Base-by-base conservation (phyloP, 2,797 vertebrate genomes). In the Cirrhinus molitorella region DNA sequence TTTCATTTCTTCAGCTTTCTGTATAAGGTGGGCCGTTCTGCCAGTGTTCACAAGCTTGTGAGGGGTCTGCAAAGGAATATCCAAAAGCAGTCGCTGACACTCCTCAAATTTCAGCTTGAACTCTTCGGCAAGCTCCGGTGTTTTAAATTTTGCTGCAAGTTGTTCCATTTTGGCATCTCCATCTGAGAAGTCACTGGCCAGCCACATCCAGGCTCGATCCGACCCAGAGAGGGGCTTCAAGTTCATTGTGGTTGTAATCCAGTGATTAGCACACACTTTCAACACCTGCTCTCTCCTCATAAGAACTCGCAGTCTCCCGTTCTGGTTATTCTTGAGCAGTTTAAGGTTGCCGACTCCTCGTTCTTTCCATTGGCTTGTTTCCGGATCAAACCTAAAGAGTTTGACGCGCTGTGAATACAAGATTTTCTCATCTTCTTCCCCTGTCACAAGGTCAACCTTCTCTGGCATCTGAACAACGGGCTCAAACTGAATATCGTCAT, bases 1-100 rank as follows among this genome's bases (percentile, higher is more conserved):
- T 90, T 99, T 99, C 97, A 99, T 99, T 92, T 99, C 97, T 92
- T 99, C 98, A 23, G 98, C 98, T 92, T 97, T 99, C 92, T 98
- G 95, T 90, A 99, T 99, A 66, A 99, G 96, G 12, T 95, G 97
- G 34, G 98, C 98, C 16, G 98, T 97, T 90, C 97, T 95, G 65
- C 96, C 97, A 0, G 96, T 96, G 92, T 98, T 97, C 40, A 99
- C 92, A 66, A 99, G 96, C 88, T 99, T 99, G 91, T 99, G 98
- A 4, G 98, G 98, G 0, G 98, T 99, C 87, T 99, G 98, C 65
- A 99, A 90, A 3, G 97, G 98, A 88, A 99, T 99, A 89, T 99
- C 97, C 80, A 99, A 88, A 0, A 99, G 93, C 1, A 99, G 94
- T 79, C 94, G 93, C 81, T 99, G 98, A 89, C 96, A 99, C 78